phyloP scores from a whole-genome alignment of 1,140 invertebrate genomes.

The Helicorthomorpha holstii region DNA sequence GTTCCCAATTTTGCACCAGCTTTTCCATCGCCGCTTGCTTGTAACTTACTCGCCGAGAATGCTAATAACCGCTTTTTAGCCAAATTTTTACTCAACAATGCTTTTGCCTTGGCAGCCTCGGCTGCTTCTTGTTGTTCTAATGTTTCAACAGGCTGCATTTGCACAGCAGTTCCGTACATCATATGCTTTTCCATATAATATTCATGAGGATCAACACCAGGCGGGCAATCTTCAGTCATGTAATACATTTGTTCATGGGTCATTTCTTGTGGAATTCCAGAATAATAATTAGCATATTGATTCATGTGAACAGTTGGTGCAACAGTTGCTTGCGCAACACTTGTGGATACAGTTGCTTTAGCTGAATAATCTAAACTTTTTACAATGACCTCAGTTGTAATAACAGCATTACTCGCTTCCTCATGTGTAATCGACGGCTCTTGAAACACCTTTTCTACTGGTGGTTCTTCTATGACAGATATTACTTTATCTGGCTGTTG shows the following conservation, averaged over 20 bases:
- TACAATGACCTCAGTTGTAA: background rate
- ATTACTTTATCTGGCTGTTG: background rate
- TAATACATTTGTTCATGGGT: too few species aligned
- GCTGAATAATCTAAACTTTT: background rate
- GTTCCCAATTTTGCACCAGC: conserved; percentile 1
- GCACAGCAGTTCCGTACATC: too few species aligned
- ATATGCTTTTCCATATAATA: too few species aligned
- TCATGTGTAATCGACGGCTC: too few species aligned
- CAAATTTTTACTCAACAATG: conserved; percentile 11
- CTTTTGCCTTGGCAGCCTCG: conserved; percentile 9
- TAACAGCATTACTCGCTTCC: background rate
- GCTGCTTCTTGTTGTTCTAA: too few species aligned
- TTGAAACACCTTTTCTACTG: background rate
- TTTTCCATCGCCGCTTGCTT: background rate
- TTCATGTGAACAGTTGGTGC: background rate
- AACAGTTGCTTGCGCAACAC: background rate
- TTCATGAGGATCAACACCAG: too few species aligned
- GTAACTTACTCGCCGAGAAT: conserved; percentile 7
- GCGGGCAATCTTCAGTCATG: too few species aligned
- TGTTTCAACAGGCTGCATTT: background rate
- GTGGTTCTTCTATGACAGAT: background rate
- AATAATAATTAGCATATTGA: background rate
- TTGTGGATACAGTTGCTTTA: background rate
- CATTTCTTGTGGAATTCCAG: too few species aligned
- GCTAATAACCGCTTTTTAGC: conserved; percentile 13